phyloP scores from a whole-genome alignment of 2,113 vertebrate genomes.

The Acanthisitta chloris region DNA sequence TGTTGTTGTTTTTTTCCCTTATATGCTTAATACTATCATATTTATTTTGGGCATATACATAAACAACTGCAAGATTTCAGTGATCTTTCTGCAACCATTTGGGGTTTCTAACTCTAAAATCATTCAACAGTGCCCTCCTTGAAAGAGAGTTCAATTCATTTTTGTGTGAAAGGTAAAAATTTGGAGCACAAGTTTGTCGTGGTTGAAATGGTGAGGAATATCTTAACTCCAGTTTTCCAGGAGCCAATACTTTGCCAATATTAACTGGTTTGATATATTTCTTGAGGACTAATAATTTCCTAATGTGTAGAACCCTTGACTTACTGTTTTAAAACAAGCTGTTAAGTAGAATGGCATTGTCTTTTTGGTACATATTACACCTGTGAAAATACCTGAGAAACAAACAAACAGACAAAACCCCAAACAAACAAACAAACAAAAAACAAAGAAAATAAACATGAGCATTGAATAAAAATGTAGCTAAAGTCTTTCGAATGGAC shows the following conservation, averaged over 20 bases:
- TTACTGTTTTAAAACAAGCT: slow-evolving; percentile 51
- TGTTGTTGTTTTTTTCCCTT: not conserved
- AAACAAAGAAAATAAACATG: slow-evolving; percentile 19
- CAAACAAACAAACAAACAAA: not conserved
- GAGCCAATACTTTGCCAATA: slow-evolving; percentile 36
- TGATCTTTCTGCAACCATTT: slow-evolving; percentile 1
- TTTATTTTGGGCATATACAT: slow-evolving; percentile 23
- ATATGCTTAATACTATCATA: slow-evolving; percentile 26
- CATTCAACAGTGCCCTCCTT: not conserved
- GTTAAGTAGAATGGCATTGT: slow-evolving; percentile 19
- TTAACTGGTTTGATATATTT: not conserved
- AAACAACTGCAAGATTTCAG: slow-evolving; percentile 18
- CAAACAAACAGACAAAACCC: too few species aligned
- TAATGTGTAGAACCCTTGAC: slow-evolving; percentile 17
- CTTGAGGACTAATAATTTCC: not conserved
- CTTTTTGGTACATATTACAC: slow-evolving; percentile 54
- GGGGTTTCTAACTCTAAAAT: not conserved
- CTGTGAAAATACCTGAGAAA: slow-evolving; percentile 17
- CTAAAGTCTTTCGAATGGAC: not conserved
- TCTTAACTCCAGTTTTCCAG: slow-evolving; percentile 6
- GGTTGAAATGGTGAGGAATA: slow-evolving; percentile 26
- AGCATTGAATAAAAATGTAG: slow-evolving; percentile 28
- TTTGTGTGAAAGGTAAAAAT: slow-evolving; percentile 55
- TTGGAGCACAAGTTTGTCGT: slow-evolving; percentile 55
- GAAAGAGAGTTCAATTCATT: slow-evolving; percentile 57